Evolutionary conservation across 2,888 invertebrate species (phyloP).

Genomic region (Xestia sexstrigata): DNA sequence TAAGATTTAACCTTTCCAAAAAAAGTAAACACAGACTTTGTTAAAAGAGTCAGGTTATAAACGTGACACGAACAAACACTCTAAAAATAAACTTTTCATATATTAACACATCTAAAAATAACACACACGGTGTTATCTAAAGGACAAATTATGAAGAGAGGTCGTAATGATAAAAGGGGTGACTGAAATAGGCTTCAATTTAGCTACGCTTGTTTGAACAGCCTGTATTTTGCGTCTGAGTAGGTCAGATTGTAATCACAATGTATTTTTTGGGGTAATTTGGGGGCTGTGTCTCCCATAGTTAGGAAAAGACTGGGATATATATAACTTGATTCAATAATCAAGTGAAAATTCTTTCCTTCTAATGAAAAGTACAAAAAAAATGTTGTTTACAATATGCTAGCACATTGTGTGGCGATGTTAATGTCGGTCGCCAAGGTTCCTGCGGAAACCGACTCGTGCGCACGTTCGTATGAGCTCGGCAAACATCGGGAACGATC

Average conservation of each 20-base stretch:
- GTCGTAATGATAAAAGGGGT: slow-evolving; percentile 57
- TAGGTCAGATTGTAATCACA: slow-evolving; percentile 14
- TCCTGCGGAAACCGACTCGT: slow-evolving; percentile 65
- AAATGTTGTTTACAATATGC: slow-evolving; percentile 67
- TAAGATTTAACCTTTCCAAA: slow-evolving; percentile 10
- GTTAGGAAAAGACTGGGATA: not conserved
- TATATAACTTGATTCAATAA: not conserved
- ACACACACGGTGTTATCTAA: slow-evolving; percentile 51
- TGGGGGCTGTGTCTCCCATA: not conserved
- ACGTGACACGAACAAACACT: slow-evolving; percentile 14
- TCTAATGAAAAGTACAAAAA: slow-evolving; percentile 48
- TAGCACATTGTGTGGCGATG: slow-evolving; percentile 45
- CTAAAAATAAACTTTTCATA: slow-evolving; percentile 52
- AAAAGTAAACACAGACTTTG: slow-evolving; percentile 26
- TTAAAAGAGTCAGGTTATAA: slow-evolving; percentile 26
- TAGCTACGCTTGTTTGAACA: slow-evolving; percentile 30
- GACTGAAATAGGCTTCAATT: slow-evolving; percentile 54
- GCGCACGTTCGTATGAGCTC: slow-evolving; percentile 61
- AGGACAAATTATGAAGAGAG: slow-evolving; percentile 62
- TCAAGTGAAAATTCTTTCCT: not conserved
- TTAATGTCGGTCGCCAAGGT: slow-evolving; percentile 74
- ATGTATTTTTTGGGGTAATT: slow-evolving; percentile 32
- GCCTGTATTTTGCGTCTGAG: slow-evolving; percentile 22
- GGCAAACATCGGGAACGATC: slow-evolving; percentile 64
- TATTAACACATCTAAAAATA: slow-evolving; percentile 54